Percentiles rank a stretch among this genome's conserved stretches.
These are phyloP conservation scores for Salvelinus namaycush DNA, from an alignment of 2,113 vertebrate species.

Conservation along the genomic window DNA sequence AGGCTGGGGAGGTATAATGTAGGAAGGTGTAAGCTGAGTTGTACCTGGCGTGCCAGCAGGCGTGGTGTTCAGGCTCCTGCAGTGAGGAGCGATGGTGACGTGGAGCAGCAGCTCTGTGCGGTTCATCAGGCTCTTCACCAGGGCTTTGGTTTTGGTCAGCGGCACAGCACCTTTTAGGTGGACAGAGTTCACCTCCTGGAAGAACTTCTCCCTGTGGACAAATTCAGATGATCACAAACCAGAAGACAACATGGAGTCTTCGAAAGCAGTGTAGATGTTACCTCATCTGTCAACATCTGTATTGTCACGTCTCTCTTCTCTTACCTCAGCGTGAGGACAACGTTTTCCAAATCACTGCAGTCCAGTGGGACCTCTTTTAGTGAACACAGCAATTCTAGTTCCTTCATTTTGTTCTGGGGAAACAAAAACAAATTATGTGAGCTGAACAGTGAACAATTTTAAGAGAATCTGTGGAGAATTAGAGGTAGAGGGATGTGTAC, in stretches of 20 bases:
- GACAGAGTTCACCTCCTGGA: slow-evolving; percentile 89
- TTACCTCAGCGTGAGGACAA: slow-evolving; percentile 89
- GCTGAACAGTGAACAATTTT: not conserved
- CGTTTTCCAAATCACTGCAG: slow-evolving; percentile 92
- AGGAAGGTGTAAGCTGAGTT: not conserved
- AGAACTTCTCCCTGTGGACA: slow-evolving; percentile 88
- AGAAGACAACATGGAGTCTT: not conserved
- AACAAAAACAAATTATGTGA: slow-evolving; percentile 25
- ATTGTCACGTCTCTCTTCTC: not conserved
- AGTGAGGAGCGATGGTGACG: slow-evolving; percentile 95
- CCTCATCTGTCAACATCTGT: not conserved
- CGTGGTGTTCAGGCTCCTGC: slow-evolving; percentile 86
- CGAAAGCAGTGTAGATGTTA: not conserved
- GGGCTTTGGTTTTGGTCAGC: slow-evolving; percentile 87
- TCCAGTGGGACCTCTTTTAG: slow-evolving; percentile 94
- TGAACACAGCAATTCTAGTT: slow-evolving; percentile 93
- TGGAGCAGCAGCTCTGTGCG: slow-evolving; percentile 92
- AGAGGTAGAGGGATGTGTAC: slow-evolving; percentile 56
- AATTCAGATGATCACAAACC: not conserved
- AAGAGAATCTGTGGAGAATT: not conserved
- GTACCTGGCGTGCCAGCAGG: slow-evolving; percentile 90
- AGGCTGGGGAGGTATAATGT: not conserved
- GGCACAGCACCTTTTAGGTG: slow-evolving; percentile 79
- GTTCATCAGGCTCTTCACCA: slow-evolving; percentile 97
- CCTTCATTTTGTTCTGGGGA: slow-evolving; percentile 93